These are phyloP conservation scores for Nymphalis io DNA, from an alignment of 1,140 invertebrate species.

Conservation along the genomic window DNA sequence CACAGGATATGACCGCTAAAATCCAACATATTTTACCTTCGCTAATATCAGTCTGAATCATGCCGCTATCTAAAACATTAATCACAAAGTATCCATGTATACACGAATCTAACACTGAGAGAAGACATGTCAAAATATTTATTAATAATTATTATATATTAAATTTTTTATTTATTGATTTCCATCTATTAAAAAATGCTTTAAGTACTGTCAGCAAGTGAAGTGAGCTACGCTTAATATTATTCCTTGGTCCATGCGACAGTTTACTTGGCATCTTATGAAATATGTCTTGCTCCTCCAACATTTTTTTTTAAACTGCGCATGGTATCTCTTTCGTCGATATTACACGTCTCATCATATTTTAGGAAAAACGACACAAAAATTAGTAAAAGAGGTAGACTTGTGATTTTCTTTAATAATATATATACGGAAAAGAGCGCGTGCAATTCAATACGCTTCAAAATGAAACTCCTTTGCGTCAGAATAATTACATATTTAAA, in stretches of 20 bases:
- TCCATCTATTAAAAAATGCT: constrained; percentile 66
- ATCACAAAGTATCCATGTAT: constrained; percentile 69
- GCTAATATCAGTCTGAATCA: constrained; percentile 61
- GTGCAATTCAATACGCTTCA: too few relatives aligned
- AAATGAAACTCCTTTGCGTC: too few relatives aligned
- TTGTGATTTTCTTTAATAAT: background rate
- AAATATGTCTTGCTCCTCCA: constrained; percentile 27
- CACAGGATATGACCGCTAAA: constrained; percentile 42
- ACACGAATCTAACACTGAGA: constrained; percentile 71
- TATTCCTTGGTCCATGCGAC: constrained; percentile 76
- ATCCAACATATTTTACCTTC: constrained; percentile 46
- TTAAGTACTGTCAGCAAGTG: constrained; percentile 62
- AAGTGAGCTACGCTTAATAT: constrained; percentile 73
- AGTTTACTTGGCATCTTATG: constrained; percentile 70
- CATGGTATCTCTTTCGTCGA: constrained; percentile 31
- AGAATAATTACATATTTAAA: too few relatives aligned
- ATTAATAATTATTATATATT: constrained; percentile 35
- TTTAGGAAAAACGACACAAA: background rate
- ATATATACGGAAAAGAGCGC: background rate
- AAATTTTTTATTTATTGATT: constrained; percentile 35
- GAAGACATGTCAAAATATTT: constrained; percentile 65
- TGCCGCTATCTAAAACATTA: constrained; percentile 62
- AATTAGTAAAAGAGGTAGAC: constrained; percentile 2
- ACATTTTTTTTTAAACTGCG: constrained; percentile 17
- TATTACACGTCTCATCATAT: constrained; percentile 49